Conservation (phyloP, 2,113 vertebrate genomes). For the Noctilio leporinus region DNA sequence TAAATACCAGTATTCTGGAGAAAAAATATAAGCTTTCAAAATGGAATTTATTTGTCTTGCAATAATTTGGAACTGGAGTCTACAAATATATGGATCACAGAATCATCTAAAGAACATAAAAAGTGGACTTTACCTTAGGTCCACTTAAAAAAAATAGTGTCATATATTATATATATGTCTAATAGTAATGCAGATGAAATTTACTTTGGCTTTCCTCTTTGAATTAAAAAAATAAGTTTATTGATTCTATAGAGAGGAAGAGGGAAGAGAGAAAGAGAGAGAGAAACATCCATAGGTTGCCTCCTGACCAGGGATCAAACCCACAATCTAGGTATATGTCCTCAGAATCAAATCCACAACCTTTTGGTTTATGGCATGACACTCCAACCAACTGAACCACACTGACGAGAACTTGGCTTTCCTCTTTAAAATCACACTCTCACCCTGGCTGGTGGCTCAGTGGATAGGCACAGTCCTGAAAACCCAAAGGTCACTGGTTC, state of each 20-base stretch:
- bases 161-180: neutral
- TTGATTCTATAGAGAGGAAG: too few species aligned
- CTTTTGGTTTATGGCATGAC: too few species aligned
- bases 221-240: neutral
- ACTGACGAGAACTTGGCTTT: neutral
- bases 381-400: too few species aligned
- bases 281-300: too few species aligned
- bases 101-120: neutral
- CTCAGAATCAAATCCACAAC: too few species aligned
- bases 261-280: too few species aligned
- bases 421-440: neutral
- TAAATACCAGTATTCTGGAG: neutral
- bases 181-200: neutral
- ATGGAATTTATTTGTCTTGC: neutral
- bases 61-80: neutral
- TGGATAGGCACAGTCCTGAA: too few species aligned
- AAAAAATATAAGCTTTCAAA: neutral
- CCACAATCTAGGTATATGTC: too few species aligned
- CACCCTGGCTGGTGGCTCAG: too few species aligned
- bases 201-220: neutral
- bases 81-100: neutral
- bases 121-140: neutral
- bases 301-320: too few species aligned
- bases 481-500: too few species aligned
- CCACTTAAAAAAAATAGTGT: neutral